A percentile compares a stretch with the other conserved stretches of the same genome.
Conservation (phyloP, 1,140 invertebrate genomes). For the Brachionus plicatilis region DNA sequence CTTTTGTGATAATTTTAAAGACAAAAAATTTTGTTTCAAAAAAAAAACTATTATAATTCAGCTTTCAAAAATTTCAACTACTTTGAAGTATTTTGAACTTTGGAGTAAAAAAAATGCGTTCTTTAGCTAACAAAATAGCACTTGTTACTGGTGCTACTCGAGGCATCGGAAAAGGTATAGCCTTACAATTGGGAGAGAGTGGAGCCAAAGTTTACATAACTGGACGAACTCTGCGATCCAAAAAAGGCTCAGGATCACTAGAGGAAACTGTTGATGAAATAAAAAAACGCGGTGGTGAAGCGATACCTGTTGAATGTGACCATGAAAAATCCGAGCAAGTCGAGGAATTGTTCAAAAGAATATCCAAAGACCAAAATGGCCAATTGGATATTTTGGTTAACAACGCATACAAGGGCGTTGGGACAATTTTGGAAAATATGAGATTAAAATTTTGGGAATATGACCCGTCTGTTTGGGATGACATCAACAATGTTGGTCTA, state of each 20-base stretch:
- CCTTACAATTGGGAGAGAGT: slow-evolving; percentile 53
- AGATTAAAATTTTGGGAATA: slow-evolving; percentile 30
- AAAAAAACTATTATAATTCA: neutral
- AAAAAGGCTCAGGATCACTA: slow-evolving; percentile 43
- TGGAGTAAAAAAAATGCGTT: slow-evolving; percentile 21
- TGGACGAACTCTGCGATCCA: slow-evolving; percentile 44
- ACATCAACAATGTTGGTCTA: slow-evolving; percentile 56
- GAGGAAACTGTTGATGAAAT: slow-evolving; percentile 45
- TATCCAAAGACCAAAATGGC: slow-evolving; percentile 54
- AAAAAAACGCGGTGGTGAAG: slow-evolving; percentile 47
- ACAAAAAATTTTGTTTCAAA: neutral
- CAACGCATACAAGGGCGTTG: slow-evolving; percentile 57
- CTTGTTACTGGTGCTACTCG: slow-evolving; percentile 55
- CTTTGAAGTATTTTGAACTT: neutral
- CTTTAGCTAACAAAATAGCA: slow-evolving; percentile 51
- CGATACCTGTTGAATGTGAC: slow-evolving; percentile 54
- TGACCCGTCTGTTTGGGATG: slow-evolving; percentile 47
- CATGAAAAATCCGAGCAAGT: slow-evolving; percentile 55
- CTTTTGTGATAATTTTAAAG: neutral
- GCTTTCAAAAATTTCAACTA: neutral
- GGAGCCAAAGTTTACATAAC: slow-evolving; percentile 57
- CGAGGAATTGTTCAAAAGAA: slow-evolving; percentile 53
- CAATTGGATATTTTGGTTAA: slow-evolving; percentile 57
- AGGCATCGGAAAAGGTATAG: slow-evolving; percentile 56
- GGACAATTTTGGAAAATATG: slow-evolving; percentile 34